Percentiles rank a stretch among this genome's conserved stretches.
Evolutionary conservation across 1,140 invertebrate genomes (phyloP).

Genomic region (Drosophila ercepeae): DNA sequence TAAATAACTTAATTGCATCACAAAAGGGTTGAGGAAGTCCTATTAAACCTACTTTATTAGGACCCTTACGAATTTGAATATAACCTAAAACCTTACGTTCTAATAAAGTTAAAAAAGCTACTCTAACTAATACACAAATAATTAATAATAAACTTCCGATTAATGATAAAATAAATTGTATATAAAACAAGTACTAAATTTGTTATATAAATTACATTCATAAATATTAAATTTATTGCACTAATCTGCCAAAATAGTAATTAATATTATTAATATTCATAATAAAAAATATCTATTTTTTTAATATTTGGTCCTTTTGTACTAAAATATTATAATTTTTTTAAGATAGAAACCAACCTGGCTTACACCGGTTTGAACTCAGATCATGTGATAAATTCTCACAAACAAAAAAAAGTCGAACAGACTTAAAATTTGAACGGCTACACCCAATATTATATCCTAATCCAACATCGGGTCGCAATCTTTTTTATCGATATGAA

Average conservation of each 20-base stretch:
- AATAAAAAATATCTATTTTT: constrained; percentile 33
- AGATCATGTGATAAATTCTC: constrained; percentile 91
- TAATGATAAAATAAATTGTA: no score
- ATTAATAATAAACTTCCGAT: no score
- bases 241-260: constrained; percentile 86
- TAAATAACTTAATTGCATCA: no score
- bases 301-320: constrained; percentile 55
- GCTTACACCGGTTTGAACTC: constrained; percentile 89
- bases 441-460: no score
- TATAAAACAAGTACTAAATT: constrained; percentile 84
- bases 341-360: constrained; percentile 91
- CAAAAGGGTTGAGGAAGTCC: no score
- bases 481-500: no score
- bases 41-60: constrained; percentile 87
- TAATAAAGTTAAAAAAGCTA: no score
- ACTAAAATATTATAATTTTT: constrained; percentile 54
- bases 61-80: constrained; percentile 89
- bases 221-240: constrained; percentile 88
- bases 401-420: constrained; percentile 92
- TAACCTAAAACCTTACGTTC: constrained; percentile 88
- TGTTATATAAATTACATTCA: constrained; percentile 84
- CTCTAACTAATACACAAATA: no score
- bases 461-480: no score
- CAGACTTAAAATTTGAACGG: no score
- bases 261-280: constrained; percentile 86